A percentile compares a stretch with the other conserved stretches of the same genome.
These are phyloP conservation scores for Heliothis peltigera DNA, from an alignment of 2,888 invertebrate species.

Conservation along the genomic window DNA sequence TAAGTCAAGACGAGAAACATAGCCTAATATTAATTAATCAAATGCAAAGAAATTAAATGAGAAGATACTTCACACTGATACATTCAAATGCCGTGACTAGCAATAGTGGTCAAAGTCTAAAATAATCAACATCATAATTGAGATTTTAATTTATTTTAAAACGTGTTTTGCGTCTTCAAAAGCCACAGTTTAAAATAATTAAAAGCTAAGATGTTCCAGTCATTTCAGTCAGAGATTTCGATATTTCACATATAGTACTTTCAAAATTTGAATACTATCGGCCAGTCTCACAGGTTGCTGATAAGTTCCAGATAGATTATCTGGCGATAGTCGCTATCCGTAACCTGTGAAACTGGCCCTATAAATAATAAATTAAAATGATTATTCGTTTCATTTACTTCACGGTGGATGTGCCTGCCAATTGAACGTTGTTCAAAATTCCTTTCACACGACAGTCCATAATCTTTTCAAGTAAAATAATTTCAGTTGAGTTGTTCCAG, in stretches of 20 bases:
- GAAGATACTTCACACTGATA: neutral
- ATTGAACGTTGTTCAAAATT: neutral
- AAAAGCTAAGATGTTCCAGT: neutral
- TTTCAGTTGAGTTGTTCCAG: slow-evolving; percentile 6
- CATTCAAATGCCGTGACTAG: slow-evolving; percentile 14
- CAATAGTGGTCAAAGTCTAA: neutral
- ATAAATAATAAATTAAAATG: slow-evolving; percentile 2
- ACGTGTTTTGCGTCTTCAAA: neutral
- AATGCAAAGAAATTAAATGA: neutral
- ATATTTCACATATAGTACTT: too few relatives aligned
- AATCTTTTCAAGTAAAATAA: slow-evolving; percentile 27
- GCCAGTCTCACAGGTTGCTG: too few relatives aligned
- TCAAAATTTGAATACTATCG: too few relatives aligned
- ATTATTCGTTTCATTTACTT: neutral
- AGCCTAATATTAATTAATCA: slow-evolving; percentile 3
- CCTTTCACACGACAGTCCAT: slow-evolving; percentile 5
- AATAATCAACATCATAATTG: neutral
- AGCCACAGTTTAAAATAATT: neutral
- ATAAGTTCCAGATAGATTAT: too few relatives aligned
- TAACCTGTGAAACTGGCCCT: too few relatives aligned
- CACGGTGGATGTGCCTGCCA: neutral
- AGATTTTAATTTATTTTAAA: neutral
- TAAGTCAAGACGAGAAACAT: slow-evolving; percentile 16
- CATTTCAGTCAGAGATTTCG: too few relatives aligned
- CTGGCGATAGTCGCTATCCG: too few relatives aligned